A percentile compares a stretch with the other conserved stretches of the same genome.
Conservation (phyloP, 2,888 invertebrate species). For the Octonoba sinensis region DNA sequence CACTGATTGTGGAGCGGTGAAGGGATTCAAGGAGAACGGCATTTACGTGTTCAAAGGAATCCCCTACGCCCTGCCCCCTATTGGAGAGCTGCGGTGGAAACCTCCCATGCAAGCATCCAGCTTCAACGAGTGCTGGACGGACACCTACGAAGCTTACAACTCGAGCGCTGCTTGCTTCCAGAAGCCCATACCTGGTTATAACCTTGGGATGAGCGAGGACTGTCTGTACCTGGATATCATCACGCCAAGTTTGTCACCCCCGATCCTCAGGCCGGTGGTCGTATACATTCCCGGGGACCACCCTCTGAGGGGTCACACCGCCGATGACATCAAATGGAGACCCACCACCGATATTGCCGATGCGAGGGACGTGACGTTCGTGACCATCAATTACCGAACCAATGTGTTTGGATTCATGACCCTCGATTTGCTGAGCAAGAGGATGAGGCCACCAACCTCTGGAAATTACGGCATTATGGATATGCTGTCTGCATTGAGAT, state of each 20-base stretch:
- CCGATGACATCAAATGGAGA: conserved; percentile 72
- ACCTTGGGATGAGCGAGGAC: conserved; percentile 74
- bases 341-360: conserved; percentile 84
- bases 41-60: conserved; percentile 81
- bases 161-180: conserved; percentile 78
- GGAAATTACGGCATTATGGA: conserved; percentile 90
- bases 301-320: conserved; percentile 64
- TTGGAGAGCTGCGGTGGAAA: conserved; percentile 77
- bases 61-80: conserved; percentile 79
- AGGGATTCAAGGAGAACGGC: conserved; percentile 63
- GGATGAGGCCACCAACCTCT: conserved; percentile 81
- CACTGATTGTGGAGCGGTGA: conserved; percentile 65
- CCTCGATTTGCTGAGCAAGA: conserved; percentile 76
- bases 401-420: conserved; percentile 83
- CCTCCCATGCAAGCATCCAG: conserved; percentile 68
- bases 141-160: conserved; percentile 76
- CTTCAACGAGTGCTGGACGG: conserved; percentile 70
- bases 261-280: conserved; percentile 64
- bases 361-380: conserved; percentile 85
- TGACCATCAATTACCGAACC: conserved; percentile 86
- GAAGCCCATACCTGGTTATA: conserved; percentile 68
- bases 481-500: conserved; percentile 81
- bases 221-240: conserved; percentile 83
- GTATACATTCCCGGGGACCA: conserved; percentile 66
- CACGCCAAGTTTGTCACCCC: conserved; percentile 74